Conservation (phyloP, 2,797 vertebrate genomes). For the Bradypus variegatus region DNA sequence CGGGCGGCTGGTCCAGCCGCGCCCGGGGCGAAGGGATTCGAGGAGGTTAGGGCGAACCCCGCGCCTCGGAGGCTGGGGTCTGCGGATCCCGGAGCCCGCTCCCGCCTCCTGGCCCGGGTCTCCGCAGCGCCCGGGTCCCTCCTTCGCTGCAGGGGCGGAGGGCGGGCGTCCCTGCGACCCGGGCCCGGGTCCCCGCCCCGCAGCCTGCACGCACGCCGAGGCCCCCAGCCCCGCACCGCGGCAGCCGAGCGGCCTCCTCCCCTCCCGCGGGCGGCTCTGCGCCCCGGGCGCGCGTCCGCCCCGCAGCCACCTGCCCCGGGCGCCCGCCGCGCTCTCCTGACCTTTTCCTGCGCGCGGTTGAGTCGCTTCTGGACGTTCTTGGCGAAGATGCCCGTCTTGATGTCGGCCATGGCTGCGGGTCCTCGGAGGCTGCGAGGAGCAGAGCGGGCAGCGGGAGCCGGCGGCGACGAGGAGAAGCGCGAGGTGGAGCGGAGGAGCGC, state of each 20-base stretch:
- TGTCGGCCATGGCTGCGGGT: constrained; percentile 90
- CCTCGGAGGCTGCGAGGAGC: constrained; percentile 37
- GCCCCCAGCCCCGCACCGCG: neutral
- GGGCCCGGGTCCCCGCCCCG: neutral
- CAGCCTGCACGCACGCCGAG: neutral
- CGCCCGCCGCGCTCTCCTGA: constrained; percentile 56
- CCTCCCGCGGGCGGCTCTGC: constrained; percentile 81
- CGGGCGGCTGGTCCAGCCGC: neutral
- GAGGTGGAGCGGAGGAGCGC: neutral
- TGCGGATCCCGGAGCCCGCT: neutral
- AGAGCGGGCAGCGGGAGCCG: constrained; percentile 68
- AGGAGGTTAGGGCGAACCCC: no score
- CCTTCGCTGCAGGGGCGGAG: neutral
- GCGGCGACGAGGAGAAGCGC: neutral
- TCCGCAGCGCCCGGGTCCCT: neutral
- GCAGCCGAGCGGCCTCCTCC: neutral
- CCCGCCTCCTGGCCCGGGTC: neutral
- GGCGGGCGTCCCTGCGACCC: neutral
- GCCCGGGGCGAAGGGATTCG: no score
- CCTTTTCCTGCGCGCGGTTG: constrained; percentile 95
- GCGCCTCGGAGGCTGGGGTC: neutral
- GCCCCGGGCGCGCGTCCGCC: no score
- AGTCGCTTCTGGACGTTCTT: constrained; percentile 96
- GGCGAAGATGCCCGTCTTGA: constrained; percentile 94
- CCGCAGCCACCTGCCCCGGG: neutral